Percentiles rank a stretch among this genome's conserved stretches.
These are phyloP conservation scores for Pseudomyrmex gracilis DNA, from an alignment of 1,140 invertebrate genomes.

Conservation along the genomic window DNA sequence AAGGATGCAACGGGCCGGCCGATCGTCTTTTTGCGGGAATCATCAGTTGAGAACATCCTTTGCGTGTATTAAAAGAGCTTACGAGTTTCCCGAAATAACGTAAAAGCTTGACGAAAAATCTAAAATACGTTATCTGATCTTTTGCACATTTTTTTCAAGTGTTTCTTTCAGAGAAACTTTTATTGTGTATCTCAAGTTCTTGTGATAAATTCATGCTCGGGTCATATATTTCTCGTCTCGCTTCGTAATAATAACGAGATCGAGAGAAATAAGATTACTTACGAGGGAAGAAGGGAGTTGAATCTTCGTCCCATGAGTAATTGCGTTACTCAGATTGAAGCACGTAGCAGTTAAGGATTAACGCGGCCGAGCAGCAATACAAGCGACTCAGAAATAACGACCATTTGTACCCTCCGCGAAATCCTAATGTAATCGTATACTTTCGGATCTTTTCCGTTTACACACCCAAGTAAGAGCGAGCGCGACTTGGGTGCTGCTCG, in stretches of 20 bases:
- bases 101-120: constrained; percentile 9
- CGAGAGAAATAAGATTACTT: constrained; percentile 43
- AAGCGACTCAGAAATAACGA: neutral
- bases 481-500: neutral
- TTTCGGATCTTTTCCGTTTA: neutral
- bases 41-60: constrained; percentile 4
- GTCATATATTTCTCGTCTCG: neutral
- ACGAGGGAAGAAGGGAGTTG: neutral
- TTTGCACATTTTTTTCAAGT: neutral
- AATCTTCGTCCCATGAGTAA: neutral
- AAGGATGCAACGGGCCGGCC: constrained; percentile 42
- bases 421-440: constrained; percentile 22
- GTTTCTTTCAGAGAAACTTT: neutral
- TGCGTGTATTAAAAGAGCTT: constrained; percentile 37
- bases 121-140: neutral
- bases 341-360: constrained; percentile 20
- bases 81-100: neutral
- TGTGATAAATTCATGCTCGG: neutral
- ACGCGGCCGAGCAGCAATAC: neutral
- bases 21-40: constrained; percentile 43
- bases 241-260: constrained; percentile 2
- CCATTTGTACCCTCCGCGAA: neutral
- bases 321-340: constrained; percentile 15
- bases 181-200: too few species aligned
- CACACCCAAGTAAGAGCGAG: neutral